These are phyloP conservation scores for Actinopyga echinites DNA, from an alignment of 53 echinoderm and acorn worm species.

Conservation along the genomic window DNA sequence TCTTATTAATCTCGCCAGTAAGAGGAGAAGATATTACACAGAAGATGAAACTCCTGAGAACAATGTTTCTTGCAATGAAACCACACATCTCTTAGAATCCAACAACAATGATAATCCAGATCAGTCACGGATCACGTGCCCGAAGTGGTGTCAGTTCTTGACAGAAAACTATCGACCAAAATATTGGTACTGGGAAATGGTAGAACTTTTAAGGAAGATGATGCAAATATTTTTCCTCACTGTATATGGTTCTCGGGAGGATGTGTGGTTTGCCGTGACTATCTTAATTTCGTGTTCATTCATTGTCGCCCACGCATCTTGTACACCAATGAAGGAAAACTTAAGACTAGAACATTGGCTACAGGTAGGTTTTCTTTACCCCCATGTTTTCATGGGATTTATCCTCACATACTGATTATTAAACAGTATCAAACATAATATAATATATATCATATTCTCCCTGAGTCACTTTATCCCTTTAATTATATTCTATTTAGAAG, in stretches of 20 bases:
- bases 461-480: too few species aligned
- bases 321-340: neutral
- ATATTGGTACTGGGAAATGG: constrained; percentile 30
- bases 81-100: neutral
- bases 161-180: neutral
- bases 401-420: too few species aligned
- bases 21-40: neutral
- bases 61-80: neutral
- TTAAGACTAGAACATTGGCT: constrained; percentile 15
- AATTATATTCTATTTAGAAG: neutral
- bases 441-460: too few species aligned
- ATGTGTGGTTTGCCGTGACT: constrained; percentile 8
- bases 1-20: neutral
- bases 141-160: constrained; percentile 17
- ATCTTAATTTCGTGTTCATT: constrained; percentile 9
- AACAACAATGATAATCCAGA: neutral
- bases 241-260: neutral
- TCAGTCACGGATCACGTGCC: neutral
- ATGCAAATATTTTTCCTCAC: constrained; percentile 17
- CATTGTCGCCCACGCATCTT: neutral
- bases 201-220: constrained; percentile 16
- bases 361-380: neutral
- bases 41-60: neutral
- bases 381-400: too few species aligned
- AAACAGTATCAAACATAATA: too few species aligned